These are phyloP conservation scores for Chirona hameri DNA, from an alignment of 2,888 invertebrate genomes.

Conservation along the genomic window DNA sequence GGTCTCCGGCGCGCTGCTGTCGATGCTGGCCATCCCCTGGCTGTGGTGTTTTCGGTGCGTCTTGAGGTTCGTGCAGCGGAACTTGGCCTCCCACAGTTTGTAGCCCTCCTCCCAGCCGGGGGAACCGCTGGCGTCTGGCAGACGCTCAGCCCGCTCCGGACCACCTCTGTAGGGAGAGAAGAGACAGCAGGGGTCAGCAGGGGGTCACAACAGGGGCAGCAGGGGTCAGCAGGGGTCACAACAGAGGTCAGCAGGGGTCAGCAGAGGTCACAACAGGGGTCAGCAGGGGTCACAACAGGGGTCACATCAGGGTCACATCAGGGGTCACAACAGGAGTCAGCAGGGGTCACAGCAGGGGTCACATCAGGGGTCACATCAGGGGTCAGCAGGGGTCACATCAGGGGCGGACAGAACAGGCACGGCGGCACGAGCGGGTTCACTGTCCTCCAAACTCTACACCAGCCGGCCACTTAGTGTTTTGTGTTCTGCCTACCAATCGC, in stretches of 20 bases:
- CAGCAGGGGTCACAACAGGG: not conserved
- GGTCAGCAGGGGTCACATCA: not conserved
- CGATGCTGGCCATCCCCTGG: constrained; percentile 26
- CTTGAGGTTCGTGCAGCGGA: constrained; percentile 45
- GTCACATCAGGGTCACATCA: no score
- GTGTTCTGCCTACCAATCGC: no score
- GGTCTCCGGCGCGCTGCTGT: constrained; percentile 22
- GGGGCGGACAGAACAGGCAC: not conserved
- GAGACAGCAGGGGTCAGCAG: not conserved
- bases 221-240: no score
- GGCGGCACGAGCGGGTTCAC: no score
- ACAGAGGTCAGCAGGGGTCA: no score
- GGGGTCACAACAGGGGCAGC: no score
- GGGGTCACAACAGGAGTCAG: no score
- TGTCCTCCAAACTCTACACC: not conserved
- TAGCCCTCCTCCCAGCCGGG: constrained; percentile 50
- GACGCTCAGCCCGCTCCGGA: not conserved
- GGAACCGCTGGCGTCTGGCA: constrained; percentile 42
- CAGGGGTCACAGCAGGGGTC: no score
- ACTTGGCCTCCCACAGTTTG: constrained; percentile 51
- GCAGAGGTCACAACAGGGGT: no score
- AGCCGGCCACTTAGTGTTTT: no score
- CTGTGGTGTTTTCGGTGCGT: constrained; percentile 35
- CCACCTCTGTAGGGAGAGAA: no score
- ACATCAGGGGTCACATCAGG: no score